These are phyloP conservation scores for Cotesia vestalis DNA, from an alignment of 1,140 invertebrate genomes.

Conservation along the genomic window DNA sequence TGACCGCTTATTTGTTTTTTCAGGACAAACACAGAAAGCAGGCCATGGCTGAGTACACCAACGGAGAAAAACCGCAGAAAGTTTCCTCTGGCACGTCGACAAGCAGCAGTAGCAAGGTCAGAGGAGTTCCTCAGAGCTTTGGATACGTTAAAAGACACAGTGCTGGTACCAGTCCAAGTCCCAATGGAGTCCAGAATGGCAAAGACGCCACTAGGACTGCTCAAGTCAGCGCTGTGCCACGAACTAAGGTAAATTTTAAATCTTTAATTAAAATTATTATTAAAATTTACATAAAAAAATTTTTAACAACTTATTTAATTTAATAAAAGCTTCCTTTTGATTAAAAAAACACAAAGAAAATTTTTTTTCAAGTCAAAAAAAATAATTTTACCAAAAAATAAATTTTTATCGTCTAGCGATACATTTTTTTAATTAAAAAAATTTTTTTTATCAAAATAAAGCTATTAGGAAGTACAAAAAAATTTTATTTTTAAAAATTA, in stretches of 20 bases:
- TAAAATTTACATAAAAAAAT: neutral
- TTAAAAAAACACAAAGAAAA: too few relatives aligned
- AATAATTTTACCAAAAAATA: too few relatives aligned
- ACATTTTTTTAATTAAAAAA: too few relatives aligned
- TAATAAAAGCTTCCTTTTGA: too few relatives aligned
- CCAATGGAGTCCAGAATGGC: slow-evolving; percentile 67
- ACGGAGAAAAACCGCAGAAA: slow-evolving; percentile 61
- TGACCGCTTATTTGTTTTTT: neutral
- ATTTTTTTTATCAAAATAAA: too few relatives aligned
- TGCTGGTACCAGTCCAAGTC: slow-evolving; percentile 63
- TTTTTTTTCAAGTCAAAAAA: too few relatives aligned
- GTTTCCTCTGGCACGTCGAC: slow-evolving; percentile 64
- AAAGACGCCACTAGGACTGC: slow-evolving; percentile 73
- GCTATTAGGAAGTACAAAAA: too few relatives aligned
- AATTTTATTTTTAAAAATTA: too few relatives aligned
- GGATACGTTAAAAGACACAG: slow-evolving; percentile 84
- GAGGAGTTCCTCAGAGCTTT: slow-evolving; percentile 80
- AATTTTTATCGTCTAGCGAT: too few relatives aligned
- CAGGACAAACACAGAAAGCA: slow-evolving; percentile 63
- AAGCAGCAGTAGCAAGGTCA: slow-evolving; percentile 66
- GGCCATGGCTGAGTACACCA: slow-evolving; percentile 61
- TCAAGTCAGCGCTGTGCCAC: slow-evolving; percentile 83
- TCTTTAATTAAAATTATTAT: too few relatives aligned
- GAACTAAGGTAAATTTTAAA: slow-evolving; percentile 70
- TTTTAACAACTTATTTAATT: too few relatives aligned